Base-by-base conservation (phyloP, 2,888 invertebrate species). In the Axea sp. region DNA sequence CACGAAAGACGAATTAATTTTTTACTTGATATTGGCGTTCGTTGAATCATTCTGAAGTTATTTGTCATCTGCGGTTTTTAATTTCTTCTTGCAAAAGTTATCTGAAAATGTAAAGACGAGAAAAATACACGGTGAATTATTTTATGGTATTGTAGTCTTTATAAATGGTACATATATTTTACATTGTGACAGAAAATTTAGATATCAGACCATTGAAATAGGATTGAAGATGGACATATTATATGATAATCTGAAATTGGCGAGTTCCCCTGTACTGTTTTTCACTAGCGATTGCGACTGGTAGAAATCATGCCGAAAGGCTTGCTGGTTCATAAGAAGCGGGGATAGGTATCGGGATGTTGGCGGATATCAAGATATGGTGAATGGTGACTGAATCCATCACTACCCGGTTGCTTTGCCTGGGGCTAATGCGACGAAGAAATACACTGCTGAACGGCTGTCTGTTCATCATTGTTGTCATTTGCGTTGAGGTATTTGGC, bases 261-360 rank as follows among this genome's bases (percentile, higher is more conserved):
- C 41, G 60, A 59, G 51, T 65, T 55, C 60, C 60, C 53, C 47
- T 19, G 7, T 53, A 35, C 22, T 33, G 37, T 60, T 62, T 64
- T 68, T 60, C 28, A 30, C 31, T 2, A 41, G 47, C 68, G 17
- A 73, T 73, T 28, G 62, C 57, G 62, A 57, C 49, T 68, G 68
- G 57, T 62, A 62, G 68, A 67, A 73, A 73, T 73, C 67, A 73
- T 49, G 73, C 73, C 73, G 73, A 73, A 64, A 73, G 73, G 68
- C 68, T 72, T 49, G 41, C 65, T 64, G 22, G 68, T 65, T 75
- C 69, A 64, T 62, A 71, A 71, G 43, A 62, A 77, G 55, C 75
- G 75, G 73, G 77, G 76, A 80, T 77, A 77, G 80, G 81, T 82
- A 83, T 83, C 78, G 81, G 81, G 82, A 83, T 81, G 81, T 80